Base-by-base conservation (phyloP, 1,140 invertebrate species). In the Drosophila ohnishii region DNA sequence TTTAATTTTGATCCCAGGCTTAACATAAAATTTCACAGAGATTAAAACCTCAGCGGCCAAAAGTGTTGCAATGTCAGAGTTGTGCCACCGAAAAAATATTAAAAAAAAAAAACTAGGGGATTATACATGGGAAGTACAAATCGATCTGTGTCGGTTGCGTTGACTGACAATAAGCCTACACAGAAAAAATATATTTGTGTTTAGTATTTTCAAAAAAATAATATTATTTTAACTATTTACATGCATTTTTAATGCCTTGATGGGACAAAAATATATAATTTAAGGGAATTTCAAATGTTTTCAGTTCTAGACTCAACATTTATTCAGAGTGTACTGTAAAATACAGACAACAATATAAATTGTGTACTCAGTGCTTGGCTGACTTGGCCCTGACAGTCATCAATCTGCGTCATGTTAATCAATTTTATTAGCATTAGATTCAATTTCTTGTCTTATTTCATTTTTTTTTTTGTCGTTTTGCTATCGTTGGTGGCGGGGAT, bases 351-450 rank as follows among this genome's bases (percentile, higher is more conserved):
- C 37, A 53, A 66, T 28, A 63, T 66, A 34, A 60, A 53, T 62
- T 62, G 64, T 65, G 74, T 64, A 73, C 63, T 67, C 63, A 84
- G 44, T 53, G 63, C 40, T 57, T 53, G 50, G 50, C 35, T 30
- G 57, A 44, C 57, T 32, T 78, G 75, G 50, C 79, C 75, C 83
- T 86, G 83, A 70, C 82, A 87, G 71, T 78, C 79, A 86, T 86
- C 82, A 86, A 87, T 87, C 83, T 82, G 64, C 69, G 67, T 60
- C 78, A 78, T 66, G 74, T 81, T 78, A 87, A 87, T 79, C 75
- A 86, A 87, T 76, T 86, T 86, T 86, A 87, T 83, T 86, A 86
- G 71, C 79, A 87, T 83, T 76, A 58, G 61, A 53, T 55, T 61
- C 34, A 9, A 70, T 28, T 55, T 47, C 19, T 65, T 40, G 35